Base-by-base conservation (phyloP, 1,140 invertebrate species). In the Camponotus pennsylvanicus region DNA sequence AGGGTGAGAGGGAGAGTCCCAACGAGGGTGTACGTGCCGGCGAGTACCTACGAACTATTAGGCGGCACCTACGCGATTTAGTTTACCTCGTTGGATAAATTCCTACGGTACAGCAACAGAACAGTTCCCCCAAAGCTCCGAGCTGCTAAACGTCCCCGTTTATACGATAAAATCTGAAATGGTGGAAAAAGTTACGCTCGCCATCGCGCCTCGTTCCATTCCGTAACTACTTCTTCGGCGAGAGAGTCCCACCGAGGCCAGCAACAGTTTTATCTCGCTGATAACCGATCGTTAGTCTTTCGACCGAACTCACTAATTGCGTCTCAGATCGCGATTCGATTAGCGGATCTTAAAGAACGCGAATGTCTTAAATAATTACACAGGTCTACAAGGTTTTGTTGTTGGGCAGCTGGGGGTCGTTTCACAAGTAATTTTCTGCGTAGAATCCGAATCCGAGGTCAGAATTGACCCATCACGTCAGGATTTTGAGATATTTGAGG, bases 21-120 rank as follows among this genome's bases (percentile, higher is more conserved):
- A 4, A 57, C 49, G 71, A 79, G 69, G 69, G 18, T 75, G 70
- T 88, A 88, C 78, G 71, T 83, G 86, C 37, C 59, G 21, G 42
- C 32, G 75, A 76, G 82, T 77, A 82, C 40, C 84, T 82, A 89
- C 88, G 87, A 86, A 77, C 84, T 77, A 89, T 90, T 89, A 89
- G 77, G 57, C 76, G 55, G 69, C 87, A 71, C 78, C 87, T 82
- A 86, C 59, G 87, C 88, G 61, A 89, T 86, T 89, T 78, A 73
- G 52, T 71, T 75, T n/a, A 37, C 52, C 77, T 61, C 76, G 49
- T 37, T 59, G 79, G 67, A 69, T 89, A 89, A 89, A 88, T 89
- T 86, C 34, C 21, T 52, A 86, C 63, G 45, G 86, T 40, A 13
- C 63, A 55, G 64, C 77, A 40, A 49, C 59, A 15, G 34, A 66